phyloP scores from a whole-genome alignment of 2,113 vertebrate genomes.

The Microcebus ravelobensis region DNA sequence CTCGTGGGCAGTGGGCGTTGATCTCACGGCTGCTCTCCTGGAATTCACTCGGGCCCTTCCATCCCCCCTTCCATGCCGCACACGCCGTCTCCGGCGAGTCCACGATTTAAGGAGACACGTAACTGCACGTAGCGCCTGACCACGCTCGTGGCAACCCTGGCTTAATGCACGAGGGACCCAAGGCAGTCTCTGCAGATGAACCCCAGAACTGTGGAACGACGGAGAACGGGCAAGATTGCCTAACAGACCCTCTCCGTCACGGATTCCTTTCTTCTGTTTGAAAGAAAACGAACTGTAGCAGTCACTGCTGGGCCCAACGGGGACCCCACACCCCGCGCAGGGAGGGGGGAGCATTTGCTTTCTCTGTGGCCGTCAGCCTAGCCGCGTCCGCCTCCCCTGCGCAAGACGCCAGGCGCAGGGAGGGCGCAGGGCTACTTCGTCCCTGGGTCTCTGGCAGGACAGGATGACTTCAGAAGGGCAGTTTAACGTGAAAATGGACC shows the following conservation, averaged over 20 bases:
- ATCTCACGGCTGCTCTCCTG: too few relatives aligned
- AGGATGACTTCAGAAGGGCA: not conserved
- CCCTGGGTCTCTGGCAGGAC: not conserved
- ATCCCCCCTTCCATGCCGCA: not conserved
- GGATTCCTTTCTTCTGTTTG: not conserved
- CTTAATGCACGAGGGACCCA: accelerated
- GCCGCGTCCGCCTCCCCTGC: not conserved
- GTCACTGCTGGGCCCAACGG: not conserved
- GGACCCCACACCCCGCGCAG: accelerated
- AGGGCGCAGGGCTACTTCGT: accelerated
- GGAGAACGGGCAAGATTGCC: not conserved
- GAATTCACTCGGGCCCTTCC: not conserved
- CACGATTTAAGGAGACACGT: accelerated
- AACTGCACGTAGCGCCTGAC: accelerated
- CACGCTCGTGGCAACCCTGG: accelerated
- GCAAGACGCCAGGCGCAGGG: not conserved
- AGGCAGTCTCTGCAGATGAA: not conserved
- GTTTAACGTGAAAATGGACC: not conserved
- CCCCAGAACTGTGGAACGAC: too few relatives aligned
- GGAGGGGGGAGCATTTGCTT: too few relatives aligned
- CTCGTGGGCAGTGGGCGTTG: accelerated
- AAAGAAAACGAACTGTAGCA: not conserved
- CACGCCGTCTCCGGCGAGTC: too few relatives aligned
- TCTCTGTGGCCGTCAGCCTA: accelerated
- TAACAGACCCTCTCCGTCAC: not conserved